phyloP scores from a whole-genome alignment of 2,888 invertebrate genomes.

The Ophioninae sp. region DNA sequence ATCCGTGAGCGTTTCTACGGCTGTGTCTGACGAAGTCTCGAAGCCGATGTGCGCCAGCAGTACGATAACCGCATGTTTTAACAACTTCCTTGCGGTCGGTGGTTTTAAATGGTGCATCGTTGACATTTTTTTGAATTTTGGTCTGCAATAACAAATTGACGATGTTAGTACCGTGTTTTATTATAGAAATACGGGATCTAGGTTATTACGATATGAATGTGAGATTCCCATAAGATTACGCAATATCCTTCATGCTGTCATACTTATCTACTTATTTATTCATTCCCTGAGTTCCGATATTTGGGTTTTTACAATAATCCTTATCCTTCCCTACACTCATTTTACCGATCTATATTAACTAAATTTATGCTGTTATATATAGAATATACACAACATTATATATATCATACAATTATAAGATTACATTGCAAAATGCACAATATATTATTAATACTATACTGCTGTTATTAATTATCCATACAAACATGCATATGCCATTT shows the following conservation, averaged over 20 bases:
- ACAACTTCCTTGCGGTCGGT: conserved; percentile 74
- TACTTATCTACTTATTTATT: too few species aligned
- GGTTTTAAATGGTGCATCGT: conserved; percentile 71
- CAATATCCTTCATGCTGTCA: too few species aligned
- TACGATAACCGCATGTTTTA: conserved; percentile 82
- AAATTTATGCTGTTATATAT: too few species aligned
- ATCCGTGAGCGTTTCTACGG: conserved; percentile 82
- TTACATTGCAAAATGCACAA: too few species aligned
- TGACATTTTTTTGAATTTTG: conserved; percentile 66
- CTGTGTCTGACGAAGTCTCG: conserved; percentile 82
- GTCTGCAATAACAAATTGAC: conserved; percentile 61
- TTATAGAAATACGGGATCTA: neutral
- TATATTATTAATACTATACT: too few species aligned
- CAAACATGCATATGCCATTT: neutral
- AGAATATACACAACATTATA: too few species aligned
- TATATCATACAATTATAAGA: too few species aligned
- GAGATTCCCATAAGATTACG: too few species aligned
- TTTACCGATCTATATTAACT: too few species aligned
- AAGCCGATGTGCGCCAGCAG: conserved; percentile 83
- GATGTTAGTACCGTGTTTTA: neutral
- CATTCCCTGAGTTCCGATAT: too few species aligned
- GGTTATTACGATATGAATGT: neutral
- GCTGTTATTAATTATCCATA: neutral
- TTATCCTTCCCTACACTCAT: too few species aligned
- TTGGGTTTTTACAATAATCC: too few species aligned